Conservation (phyloP, 2,797 vertebrate species). For the Hypotaenidia okinawae region DNA sequence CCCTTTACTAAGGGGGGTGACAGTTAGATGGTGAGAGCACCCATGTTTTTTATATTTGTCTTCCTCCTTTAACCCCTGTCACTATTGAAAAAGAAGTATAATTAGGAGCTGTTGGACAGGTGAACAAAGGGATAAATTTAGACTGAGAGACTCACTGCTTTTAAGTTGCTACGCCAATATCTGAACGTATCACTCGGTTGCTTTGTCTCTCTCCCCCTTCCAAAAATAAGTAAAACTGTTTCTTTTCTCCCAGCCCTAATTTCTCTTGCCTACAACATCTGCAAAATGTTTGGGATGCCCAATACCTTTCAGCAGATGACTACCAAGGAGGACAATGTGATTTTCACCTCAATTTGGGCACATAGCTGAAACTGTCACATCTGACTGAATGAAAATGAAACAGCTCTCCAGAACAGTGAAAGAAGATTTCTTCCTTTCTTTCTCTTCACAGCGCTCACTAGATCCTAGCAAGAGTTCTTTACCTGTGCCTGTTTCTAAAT, state of each 20-base stretch:
- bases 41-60: neutral
- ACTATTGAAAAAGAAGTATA: neutral
- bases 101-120: neutral
- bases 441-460: neutral
- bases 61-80: neutral
- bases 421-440: neutral
- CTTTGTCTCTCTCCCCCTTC: neutral
- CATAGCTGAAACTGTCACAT: neutral
- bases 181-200: neutral
- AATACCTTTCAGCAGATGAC: neutral
- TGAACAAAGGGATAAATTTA: neutral
- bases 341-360: neutral
- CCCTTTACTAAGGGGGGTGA: neutral
- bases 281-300: neutral
- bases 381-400: neutral
- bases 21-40: neutral
- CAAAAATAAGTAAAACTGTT: neutral
- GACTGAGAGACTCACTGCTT: neutral
- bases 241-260: neutral
- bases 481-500: neutral
- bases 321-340: neutral
- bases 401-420: neutral
- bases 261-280: neutral
- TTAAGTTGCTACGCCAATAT: neutral
- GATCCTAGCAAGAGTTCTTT: neutral